Evolutionary conservation across 2,113 vertebrate genomes (phyloP), one percentile per base, ranked within the genome.

Genomic region (Cyanistes caeruleus): DNA sequence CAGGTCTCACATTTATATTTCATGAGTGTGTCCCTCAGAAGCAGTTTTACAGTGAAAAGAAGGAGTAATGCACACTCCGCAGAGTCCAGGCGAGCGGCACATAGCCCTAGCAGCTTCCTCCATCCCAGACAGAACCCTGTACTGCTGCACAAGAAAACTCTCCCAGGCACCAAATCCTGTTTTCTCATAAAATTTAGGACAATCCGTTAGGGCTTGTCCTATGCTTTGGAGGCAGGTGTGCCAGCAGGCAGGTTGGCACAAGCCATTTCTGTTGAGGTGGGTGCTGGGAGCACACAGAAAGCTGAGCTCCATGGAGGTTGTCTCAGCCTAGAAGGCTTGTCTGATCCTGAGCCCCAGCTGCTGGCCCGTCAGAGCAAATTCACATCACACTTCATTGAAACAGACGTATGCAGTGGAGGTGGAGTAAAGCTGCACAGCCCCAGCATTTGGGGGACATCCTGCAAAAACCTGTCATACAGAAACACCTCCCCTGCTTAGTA

Each of bases 71-170:
- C 93, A 89, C 0, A 0, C 17, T 75, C 20, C 0, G 0, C 1
- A 18, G 49, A 69, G 37, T 44, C 72, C 44, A 21, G 1, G 27
- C 4, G 0, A 51, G 16, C 0, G 1, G 22, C 1, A 0, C 0
- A 0, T 8, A 62, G 59, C 41, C 43, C 37, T 19, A n/a, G 49
- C 76, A 48, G 20, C 55, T 46, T 73, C 27, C 44, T 43, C 30
- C 41, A 28, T 17, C 55, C 58, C 63, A 53, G 59, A 15, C 83
- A 60, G 72, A 62, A 5, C 41, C 6, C 30, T 0, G 0, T 0
- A 7, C 56, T 46, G 43, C 64, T 31, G 68, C 44, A 33, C 15
- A 16, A 46, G 33, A 51, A 77, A 67, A 55, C 33, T 30, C 20
- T 63, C 58, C 22, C 17, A 7, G n/a, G 46, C 22, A 33, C 48